These are phyloP conservation scores for Caenorhabditis sp. DNA, from an alignment of 2,888 invertebrate genomes.

Conservation along the genomic window DNA sequence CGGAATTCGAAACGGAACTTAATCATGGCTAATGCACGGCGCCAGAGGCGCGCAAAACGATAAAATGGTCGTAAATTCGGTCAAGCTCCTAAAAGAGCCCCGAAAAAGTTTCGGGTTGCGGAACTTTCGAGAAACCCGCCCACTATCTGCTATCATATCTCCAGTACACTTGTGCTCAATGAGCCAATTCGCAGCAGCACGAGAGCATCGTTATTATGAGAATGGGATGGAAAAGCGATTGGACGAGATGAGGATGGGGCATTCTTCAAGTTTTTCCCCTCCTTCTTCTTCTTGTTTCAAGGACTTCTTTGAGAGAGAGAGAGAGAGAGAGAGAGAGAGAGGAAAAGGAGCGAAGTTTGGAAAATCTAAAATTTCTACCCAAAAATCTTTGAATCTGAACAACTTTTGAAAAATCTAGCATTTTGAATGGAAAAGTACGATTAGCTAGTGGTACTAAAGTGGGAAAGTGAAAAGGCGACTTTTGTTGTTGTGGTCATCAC, in stretches of 20 bases:
- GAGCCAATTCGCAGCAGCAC: constrained; percentile 6
- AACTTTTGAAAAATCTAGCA: no score
- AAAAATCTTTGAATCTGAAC: no score
- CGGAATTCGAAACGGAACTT: background rate
- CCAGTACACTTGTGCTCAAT: constrained; percentile 16
- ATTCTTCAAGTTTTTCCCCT: no score
- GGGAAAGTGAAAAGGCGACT: no score
- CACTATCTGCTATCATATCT: constrained; percentile 1
- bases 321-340: background rate
- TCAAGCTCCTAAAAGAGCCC: background rate
- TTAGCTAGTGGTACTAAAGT: no score
- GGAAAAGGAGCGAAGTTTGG: background rate
- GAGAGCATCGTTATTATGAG: constrained; percentile 19
- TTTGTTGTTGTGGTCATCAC: background rate
- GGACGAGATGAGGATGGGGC: no score
- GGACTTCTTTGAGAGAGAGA: background rate
- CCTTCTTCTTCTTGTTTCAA: constrained; percentile 8
- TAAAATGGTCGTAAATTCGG: constrained; percentile 44
- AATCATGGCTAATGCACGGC: constrained; percentile 44
- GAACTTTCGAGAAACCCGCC: constrained; percentile 22
- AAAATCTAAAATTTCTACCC: no score
- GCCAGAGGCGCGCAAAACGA: constrained; percentile 13
- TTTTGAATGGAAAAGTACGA: no score
- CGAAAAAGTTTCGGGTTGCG: background rate
- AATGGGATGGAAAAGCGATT: constrained; percentile 12